Conservation (phyloP, 37 sponge, comb jelly and placozoan species). For the Haliclona indistincta region DNA sequence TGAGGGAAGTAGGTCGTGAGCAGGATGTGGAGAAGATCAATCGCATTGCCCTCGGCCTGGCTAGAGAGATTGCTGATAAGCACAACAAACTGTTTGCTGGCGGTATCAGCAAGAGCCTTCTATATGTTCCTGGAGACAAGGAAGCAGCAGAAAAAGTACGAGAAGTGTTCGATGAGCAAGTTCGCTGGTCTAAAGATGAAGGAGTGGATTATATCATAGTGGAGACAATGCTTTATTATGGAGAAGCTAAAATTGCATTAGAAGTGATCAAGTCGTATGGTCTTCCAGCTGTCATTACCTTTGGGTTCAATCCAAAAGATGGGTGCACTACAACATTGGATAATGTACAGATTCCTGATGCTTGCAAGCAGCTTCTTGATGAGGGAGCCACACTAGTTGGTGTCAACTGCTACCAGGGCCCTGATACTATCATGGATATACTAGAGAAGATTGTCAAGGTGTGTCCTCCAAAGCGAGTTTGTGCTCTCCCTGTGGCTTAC, state of each 20-base stretch:
- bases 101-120: constrained; percentile 35
- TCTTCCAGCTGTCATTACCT: constrained; percentile 1
- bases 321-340: constrained; percentile 12
- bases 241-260: constrained; percentile 50
- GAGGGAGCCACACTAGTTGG: constrained; percentile 58
- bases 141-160: constrained; percentile 19
- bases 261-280: constrained; percentile 52
- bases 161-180: constrained; percentile 53
- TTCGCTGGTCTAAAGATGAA: constrained; percentile 61
- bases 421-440: constrained; percentile 50
- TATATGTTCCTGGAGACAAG: constrained; percentile 15
- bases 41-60: constrained; percentile 45
- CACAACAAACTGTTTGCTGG: constrained; percentile 59
- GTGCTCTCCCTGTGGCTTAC: constrained; percentile 61
- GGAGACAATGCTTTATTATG: constrained; percentile 31
- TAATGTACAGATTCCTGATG: constrained; percentile 41
- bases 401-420: constrained; percentile 48
- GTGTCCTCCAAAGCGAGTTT: constrained; percentile 48
- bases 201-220: constrained; percentile 64
- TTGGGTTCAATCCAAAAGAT: background rate
- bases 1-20: constrained; percentile 51
- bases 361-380: constrained; percentile 38
- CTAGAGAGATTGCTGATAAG: constrained; percentile 56
- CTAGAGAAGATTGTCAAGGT: constrained; percentile 40
- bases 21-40: constrained; percentile 61